Evolutionary conservation across 2,797 vertebrate genomes (phyloP).

Genomic region (Todus mexicanus): DNA sequence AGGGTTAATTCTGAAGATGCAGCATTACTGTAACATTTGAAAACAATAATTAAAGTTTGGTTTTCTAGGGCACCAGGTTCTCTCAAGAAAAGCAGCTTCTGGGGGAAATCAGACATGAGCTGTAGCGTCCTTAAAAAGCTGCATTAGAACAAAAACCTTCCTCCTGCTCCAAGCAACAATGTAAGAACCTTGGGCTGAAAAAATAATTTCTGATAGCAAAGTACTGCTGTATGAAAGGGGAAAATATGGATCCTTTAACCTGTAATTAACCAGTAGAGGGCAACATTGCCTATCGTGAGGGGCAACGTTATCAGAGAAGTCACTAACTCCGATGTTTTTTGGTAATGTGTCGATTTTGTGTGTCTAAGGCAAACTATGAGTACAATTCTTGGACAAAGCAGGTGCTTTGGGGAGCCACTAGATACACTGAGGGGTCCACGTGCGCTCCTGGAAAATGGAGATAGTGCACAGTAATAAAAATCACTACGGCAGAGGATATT

Average conservation of each 20-base stretch:
- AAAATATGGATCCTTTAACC: neutral
- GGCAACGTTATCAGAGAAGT: neutral
- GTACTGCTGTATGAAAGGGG: neutral
- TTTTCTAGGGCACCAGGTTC: neutral
- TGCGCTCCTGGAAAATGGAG: neutral
- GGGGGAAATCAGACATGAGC: neutral
- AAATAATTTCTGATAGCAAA: neutral
- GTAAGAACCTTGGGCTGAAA: neutral
- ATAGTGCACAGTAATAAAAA: neutral
- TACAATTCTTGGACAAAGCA: neutral
- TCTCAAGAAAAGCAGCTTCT: neutral
- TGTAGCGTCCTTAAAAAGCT: neutral
- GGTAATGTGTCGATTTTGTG: accelerated
- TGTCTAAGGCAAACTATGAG: accelerated
- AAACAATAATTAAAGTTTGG: neutral
- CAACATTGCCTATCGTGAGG: constrained; percentile 27
- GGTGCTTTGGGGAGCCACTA: neutral
- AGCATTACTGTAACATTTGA: neutral
- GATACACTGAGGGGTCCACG: neutral
- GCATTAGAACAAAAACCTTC: neutral
- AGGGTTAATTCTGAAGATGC: neutral
- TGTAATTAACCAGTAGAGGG: constrained; percentile 48
- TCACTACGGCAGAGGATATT: neutral
- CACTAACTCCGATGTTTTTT: neutral
- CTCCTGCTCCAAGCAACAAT: neutral